phyloP scores from a whole-genome alignment of 2,888 invertebrate genomes.

The Laspeyria flexula region DNA sequence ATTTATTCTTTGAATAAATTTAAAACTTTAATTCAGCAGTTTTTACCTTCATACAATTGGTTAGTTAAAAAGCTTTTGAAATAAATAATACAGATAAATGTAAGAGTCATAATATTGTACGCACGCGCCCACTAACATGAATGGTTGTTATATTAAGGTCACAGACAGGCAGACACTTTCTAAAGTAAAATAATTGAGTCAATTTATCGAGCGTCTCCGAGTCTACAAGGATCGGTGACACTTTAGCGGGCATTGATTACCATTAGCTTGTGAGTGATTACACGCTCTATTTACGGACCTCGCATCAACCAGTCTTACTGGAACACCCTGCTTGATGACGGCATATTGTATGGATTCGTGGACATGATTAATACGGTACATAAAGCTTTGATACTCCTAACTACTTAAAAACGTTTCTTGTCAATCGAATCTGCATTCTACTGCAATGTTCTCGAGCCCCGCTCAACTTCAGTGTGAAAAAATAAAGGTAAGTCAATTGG shows the following conservation, averaged over 20 bases:
- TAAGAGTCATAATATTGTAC: slow-evolving; percentile 50
- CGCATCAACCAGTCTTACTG: slow-evolving; percentile 22
- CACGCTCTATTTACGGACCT: slow-evolving; percentile 32
- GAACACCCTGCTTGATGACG: slow-evolving; percentile 22
- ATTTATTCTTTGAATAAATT: slow-evolving; percentile 23
- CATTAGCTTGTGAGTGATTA: slow-evolving; percentile 44
- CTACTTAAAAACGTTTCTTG: background rate
- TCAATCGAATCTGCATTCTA: slow-evolving; percentile 16
- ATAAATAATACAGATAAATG: slow-evolving; percentile 44
- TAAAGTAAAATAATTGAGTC: slow-evolving; percentile 71
- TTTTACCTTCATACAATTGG: slow-evolving; percentile 27
- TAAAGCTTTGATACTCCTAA: slow-evolving; percentile 5
- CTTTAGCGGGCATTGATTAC: slow-evolving; percentile 52
- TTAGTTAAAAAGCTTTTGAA: slow-evolving; percentile 25
- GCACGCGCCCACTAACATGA: slow-evolving; percentile 52
- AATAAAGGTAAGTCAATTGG: slow-evolving; percentile 40
- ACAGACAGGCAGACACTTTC: slow-evolving; percentile 62
- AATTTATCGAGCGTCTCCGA: slow-evolving; percentile 63
- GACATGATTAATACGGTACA: slow-evolving; percentile 28
- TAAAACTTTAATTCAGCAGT: no score
- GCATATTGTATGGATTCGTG: slow-evolving; percentile 25
- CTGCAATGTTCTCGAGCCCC: slow-evolving; percentile 13
- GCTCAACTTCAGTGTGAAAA: slow-evolving; percentile 25
- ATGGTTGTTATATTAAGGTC: slow-evolving; percentile 69
- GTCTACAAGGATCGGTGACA: slow-evolving; percentile 67